phyloP scores from a whole-genome alignment of 2,888 invertebrate species.

The Phania funesta region DNA sequence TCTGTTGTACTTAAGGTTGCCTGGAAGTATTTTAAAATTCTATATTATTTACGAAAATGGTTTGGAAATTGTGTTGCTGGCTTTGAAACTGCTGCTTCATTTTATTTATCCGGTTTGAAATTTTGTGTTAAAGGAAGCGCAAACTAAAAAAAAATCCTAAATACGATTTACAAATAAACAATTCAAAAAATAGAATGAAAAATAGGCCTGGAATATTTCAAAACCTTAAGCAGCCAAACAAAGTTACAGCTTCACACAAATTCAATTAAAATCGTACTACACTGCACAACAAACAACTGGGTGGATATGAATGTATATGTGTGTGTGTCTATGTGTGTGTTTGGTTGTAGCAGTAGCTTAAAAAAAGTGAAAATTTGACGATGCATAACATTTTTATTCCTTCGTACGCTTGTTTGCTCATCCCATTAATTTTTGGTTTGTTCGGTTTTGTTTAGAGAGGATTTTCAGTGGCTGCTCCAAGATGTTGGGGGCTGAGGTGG shows the following conservation, averaged over 20 bases:
- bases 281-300: neutral
- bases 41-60: no score
- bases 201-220: neutral
- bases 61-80: no score
- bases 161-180: no score
- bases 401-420: slow-evolving; percentile 8
- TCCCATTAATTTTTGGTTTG: neutral
- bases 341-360: neutral
- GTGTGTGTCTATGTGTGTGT: neutral
- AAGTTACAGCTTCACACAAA: neutral
- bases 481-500: neutral
- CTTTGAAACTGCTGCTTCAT: no score
- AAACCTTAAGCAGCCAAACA: neutral
- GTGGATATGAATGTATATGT: no score
- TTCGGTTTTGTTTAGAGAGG: slow-evolving; percentile 6
- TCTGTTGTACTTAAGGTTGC: no score
- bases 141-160: no score
- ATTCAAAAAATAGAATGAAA: neutral
- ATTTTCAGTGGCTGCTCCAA: neutral
- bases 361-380: slow-evolving; percentile 34
- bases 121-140: no score
- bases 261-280: neutral
- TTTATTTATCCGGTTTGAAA: no score
- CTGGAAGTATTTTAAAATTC: no score
- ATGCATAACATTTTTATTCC: slow-evolving; percentile 36